Evolutionary conservation across 2,888 invertebrate species (phyloP), one percentile per base, ranked within the genome.

Genomic region (Shargacucullia verbasci): DNA sequence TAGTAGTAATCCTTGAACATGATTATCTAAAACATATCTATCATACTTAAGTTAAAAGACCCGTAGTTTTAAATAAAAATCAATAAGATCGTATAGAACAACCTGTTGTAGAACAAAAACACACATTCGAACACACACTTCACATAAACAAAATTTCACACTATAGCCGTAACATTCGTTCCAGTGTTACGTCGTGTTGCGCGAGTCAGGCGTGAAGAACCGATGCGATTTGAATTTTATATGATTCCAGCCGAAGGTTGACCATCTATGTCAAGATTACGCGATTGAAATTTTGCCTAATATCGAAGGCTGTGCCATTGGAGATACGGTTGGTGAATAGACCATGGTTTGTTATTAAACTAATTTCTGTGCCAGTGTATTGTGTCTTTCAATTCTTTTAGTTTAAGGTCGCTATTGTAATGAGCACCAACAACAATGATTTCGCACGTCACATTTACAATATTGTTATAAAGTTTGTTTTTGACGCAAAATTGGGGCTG

Each of bases 231-330:
- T 57, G 48, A 44, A 58, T 55, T 46, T 41, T 48, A 57, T 35
- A 53, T 52, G 35, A 58, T 45, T 49, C 25, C 12, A n/a, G 6
- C 31, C 43, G 65, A 80, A 78, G 78, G 80, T 76, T 63, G 39
- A 4, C 13, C 45, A 67, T 63, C 67, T 57, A 48, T 76, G 75
- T 70, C 70, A 73, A 73, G 71, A 64, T 34, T 73, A 52, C 47
- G 41, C 40, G 33, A 29, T 29, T 46, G 55, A 59, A 66, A 70
- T 69, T 70, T 70, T 67, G 44, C 59, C 59, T 60, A 61, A 66
- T 44, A 60, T 39, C 64, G 48, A 70, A 68, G 75, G 76, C 45
- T 37, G 9, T 53, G 34, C 11, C 49, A 59, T 61, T 63, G 52
- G 67, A 53, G 50, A 57, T 49, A 63, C 35, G 71, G 53, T 44